phyloP scores from a whole-genome alignment of 2,113 vertebrate genomes.

The Xenopus tropicalis region UCB_Xtro_10.0 CM004451.2:21606001-21606500 shows the following conservation, averaged over 20 bases:
- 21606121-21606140: constrained; percentile 90
- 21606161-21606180: constrained; percentile 91
- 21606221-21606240: constrained; percentile 97
- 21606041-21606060: constrained; percentile 65
- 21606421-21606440: constrained; percentile 91
- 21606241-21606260: constrained; percentile 94
- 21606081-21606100: constrained; percentile 60
- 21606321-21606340: not conserved
- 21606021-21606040: constrained; percentile 62
- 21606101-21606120: constrained; percentile 56
- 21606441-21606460: constrained; percentile 91
- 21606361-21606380: constrained; percentile 85
- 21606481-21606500: constrained; percentile 89
- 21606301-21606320: no score
- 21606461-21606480: constrained; percentile 98
- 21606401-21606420: constrained; percentile 82
- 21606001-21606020: not conserved
- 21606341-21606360: constrained; percentile 75
- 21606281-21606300: no score
- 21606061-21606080: constrained; percentile 72
- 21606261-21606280: constrained; percentile 50
- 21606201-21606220: constrained; percentile 88
- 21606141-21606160: constrained; percentile 92
- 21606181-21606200: constrained; percentile 89
- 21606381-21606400: constrained; percentile 87